These are phyloP conservation scores for Bilobella aurantiaca DNA, from an alignment of 1,140 invertebrate genomes.

Conservation along the genomic window DNA sequence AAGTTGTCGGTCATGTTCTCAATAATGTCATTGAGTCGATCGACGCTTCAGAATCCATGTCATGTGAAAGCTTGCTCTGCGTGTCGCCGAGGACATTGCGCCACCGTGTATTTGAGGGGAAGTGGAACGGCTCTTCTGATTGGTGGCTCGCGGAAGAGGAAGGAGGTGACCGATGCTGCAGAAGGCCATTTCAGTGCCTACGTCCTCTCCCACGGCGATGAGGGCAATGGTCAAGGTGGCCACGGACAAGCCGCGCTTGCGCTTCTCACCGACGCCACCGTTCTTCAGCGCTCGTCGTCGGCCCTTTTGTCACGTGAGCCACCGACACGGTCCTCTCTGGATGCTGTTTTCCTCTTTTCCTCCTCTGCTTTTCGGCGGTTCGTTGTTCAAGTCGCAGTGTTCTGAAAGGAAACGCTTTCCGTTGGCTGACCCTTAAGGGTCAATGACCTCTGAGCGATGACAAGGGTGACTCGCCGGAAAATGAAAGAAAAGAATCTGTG, in stretches of 20 bases:
- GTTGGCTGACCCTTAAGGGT: too few species aligned
- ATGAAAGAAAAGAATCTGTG: too few species aligned
- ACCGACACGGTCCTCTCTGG: too few species aligned
- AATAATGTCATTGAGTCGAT: slow-evolving; percentile 61
- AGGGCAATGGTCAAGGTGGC: slow-evolving; percentile 94
- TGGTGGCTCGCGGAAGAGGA: slow-evolving; percentile 95
- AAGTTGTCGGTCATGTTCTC: too few species aligned
- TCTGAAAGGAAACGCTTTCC: slow-evolving; percentile 98
- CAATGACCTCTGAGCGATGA: too few species aligned
- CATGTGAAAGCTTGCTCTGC: slow-evolving; percentile 90
- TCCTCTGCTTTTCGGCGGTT: slow-evolving; percentile 43
- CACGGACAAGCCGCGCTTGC: slow-evolving; percentile 80
- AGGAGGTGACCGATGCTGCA: slow-evolving; percentile 90
- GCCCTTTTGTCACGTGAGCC: slow-evolving; percentile 49
- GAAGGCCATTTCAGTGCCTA: slow-evolving; percentile 97
- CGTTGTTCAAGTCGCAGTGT: slow-evolving; percentile 70
- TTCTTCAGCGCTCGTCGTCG: slow-evolving; percentile 41
- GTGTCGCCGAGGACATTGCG: slow-evolving; percentile 94
- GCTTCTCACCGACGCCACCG: slow-evolving; percentile 34
- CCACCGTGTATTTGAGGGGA: slow-evolving; percentile 95
- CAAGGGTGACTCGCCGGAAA: too few species aligned
- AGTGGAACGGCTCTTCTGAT: slow-evolving; percentile 94
- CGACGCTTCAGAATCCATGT: slow-evolving; percentile 56
- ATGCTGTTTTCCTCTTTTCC: slow-evolving; percentile 43
- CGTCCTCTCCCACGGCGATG: slow-evolving; percentile 99